These are phyloP conservation scores for Antennarius striatus DNA, from an alignment of 2,113 vertebrate species.

Conservation along the genomic window DNA sequence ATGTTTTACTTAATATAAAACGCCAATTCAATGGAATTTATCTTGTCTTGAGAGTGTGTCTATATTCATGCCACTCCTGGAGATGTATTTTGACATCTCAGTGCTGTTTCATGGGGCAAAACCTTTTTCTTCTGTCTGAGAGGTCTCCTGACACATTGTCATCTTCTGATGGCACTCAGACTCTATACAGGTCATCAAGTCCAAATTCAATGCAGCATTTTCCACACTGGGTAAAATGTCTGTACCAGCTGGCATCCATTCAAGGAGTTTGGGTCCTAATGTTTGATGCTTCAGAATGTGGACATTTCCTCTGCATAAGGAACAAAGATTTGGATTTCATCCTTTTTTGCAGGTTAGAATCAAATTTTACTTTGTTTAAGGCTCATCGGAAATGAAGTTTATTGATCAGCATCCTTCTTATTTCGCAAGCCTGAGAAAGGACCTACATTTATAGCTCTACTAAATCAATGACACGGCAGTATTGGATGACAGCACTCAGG, in stretches of 20 bases:
- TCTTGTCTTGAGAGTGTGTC: constrained; percentile 9
- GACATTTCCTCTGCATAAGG: neutral
- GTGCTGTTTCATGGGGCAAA: constrained; percentile 30
- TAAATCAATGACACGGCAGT: constrained; percentile 45
- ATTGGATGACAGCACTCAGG: constrained; percentile 12
- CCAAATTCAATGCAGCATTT: constrained; percentile 37
- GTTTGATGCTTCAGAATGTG: neutral
- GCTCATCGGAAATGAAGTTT: neutral
- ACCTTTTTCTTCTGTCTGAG: constrained; percentile 46
- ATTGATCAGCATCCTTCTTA: constrained; percentile 24
- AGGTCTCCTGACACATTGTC: constrained; percentile 47
- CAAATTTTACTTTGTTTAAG: no score
- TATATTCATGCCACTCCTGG: constrained; percentile 13
- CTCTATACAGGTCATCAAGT: constrained; percentile 34
- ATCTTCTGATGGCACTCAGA: constrained; percentile 41
- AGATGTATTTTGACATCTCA: constrained; percentile 54
- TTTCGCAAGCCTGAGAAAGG: constrained; percentile 6
- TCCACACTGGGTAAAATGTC: neutral
- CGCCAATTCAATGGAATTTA: constrained; percentile 3
- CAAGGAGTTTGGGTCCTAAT: neutral
- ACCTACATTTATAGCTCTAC: constrained; percentile 6
- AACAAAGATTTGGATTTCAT: neutral
- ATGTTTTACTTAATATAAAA: constrained; percentile 1
- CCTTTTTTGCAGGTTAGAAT: no score
- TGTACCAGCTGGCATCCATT: constrained; percentile 15